These are phyloP conservation scores for Helleia helle DNA, from an alignment of 2,888 invertebrate species.

Conservation along the genomic window DNA sequence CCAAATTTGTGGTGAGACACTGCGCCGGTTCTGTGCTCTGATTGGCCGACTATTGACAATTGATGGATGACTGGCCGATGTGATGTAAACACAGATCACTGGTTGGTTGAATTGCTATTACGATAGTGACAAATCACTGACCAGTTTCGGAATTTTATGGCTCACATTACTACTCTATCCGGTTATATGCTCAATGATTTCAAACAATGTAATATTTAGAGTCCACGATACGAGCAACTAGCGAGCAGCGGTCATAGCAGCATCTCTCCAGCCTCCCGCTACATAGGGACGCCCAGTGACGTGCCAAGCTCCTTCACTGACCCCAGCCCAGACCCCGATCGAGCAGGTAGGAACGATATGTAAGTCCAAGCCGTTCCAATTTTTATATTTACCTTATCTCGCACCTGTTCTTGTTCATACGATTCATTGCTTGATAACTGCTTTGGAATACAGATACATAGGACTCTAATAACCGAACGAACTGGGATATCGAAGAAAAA, in stretches of 20 bases:
- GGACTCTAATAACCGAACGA: background rate
- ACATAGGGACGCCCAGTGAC: constrained; percentile 56
- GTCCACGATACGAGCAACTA: constrained; percentile 66
- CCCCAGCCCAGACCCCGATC: constrained; percentile 56
- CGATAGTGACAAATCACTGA: too few species aligned
- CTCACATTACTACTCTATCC: too few species aligned
- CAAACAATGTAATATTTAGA: too few species aligned
- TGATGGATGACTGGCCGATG: too few species aligned
- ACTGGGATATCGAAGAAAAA: background rate
- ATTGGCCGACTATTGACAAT: too few species aligned
- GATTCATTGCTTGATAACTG: constrained; percentile 10
- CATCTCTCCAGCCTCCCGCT: constrained; percentile 54
- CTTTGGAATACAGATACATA: constrained; percentile 10
- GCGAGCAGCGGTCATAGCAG: constrained; percentile 66
- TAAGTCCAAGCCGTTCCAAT: constrained; percentile 71
- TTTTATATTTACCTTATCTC: constrained; percentile 41
- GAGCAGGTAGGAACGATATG: constrained; percentile 74
- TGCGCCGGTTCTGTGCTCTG: too few species aligned
- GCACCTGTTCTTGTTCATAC: constrained; percentile 17
- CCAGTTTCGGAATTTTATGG: too few species aligned
- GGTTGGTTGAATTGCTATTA: too few species aligned
- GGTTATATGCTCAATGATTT: too few species aligned
- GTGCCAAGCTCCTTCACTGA: constrained; percentile 56
- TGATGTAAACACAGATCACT: too few species aligned
- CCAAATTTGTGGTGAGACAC: too few species aligned